Evolutionary conservation across 2,888 invertebrate species (phyloP).

Genomic region (Megastigmus dorsalis): DNA sequence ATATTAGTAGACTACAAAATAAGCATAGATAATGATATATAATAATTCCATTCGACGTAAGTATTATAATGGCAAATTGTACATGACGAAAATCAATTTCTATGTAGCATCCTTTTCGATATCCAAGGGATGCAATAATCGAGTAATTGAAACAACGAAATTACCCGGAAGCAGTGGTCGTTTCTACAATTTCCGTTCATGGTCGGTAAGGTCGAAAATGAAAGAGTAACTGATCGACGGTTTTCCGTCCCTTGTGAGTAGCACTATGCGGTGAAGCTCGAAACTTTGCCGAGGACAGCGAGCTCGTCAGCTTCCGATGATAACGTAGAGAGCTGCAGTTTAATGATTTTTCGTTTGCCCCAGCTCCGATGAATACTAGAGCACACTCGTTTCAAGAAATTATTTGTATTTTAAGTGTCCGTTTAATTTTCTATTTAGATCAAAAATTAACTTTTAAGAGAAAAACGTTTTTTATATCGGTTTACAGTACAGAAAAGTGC

Average conservation of each 20-base stretch:
- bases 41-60: too few species aligned
- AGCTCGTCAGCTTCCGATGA: neutral
- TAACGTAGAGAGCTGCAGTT: slow-evolving; percentile 33
- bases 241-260: neutral
- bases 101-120: too few species aligned
- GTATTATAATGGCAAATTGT: too few species aligned
- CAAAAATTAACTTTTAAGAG: too few species aligned
- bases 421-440: too few species aligned
- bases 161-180: slow-evolving; percentile 60
- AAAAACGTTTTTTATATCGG: too few species aligned
- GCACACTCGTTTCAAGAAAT: too few species aligned
- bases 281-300: neutral
- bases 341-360: neutral
- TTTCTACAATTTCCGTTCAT: slow-evolving; percentile 57
- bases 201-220: slow-evolving; percentile 62
- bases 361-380: too few species aligned
- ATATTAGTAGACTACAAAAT: too few species aligned
- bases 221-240: slow-evolving; percentile 25
- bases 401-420: too few species aligned
- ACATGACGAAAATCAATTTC: neutral
- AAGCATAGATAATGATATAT: too few species aligned
- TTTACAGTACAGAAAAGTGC: too few species aligned
- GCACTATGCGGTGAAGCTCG: slow-evolving; percentile 4
- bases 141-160: slow-evolving; percentile 43
- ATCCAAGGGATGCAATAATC: neutral